Conservation (phyloP, 1,140 invertebrate species). For the Drosophila trapezifrons region DNA sequence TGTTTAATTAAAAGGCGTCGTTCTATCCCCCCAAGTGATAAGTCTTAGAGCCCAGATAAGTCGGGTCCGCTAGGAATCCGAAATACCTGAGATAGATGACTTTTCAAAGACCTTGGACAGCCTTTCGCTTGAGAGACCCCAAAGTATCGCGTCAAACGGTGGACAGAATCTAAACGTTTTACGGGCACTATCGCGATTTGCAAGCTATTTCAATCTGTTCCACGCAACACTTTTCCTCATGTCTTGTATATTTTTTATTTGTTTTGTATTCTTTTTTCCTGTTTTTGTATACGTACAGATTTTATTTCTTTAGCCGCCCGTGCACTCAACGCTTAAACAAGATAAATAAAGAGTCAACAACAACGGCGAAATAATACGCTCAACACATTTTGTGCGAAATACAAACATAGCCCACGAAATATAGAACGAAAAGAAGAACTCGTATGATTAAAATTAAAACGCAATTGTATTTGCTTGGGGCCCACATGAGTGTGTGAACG, state of each 20-base stretch:
- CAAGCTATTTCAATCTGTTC: constrained; percentile 34
- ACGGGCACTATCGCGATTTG: constrained; percentile 11
- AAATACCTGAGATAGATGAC: constrained; percentile 50
- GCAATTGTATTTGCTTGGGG: constrained; percentile 67
- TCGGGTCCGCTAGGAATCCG: constrained; percentile 1
- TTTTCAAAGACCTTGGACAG: constrained; percentile 75
- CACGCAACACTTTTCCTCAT: constrained; percentile 33
- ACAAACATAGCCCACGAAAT: constrained; percentile 30
- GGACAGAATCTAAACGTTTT: too few species aligned
- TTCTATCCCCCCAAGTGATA: constrained; percentile 16
- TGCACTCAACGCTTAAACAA: constrained; percentile 37
- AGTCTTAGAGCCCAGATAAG: constrained; percentile 21
- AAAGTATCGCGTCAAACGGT: constrained; percentile 29
- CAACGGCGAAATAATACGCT: constrained; percentile 45
- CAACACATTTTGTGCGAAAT: constrained; percentile 63
- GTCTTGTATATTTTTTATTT: constrained; percentile 41
- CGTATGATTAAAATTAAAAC: constrained; percentile 74
- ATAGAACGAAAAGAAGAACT: constrained; percentile 41
- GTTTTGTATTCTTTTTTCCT: constrained; percentile 29
- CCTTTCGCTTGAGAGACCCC: constrained; percentile 41
- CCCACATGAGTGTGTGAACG: constrained; percentile 33
- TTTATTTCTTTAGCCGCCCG: constrained; percentile 43
- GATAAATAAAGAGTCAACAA: constrained; percentile 46
- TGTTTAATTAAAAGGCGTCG: constrained; percentile 56
- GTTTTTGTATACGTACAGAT: constrained; percentile 41